These are phyloP conservation scores for Poecilia wingei DNA, from an alignment of 2,797 vertebrate genomes.

Conservation along the genomic window DNA sequence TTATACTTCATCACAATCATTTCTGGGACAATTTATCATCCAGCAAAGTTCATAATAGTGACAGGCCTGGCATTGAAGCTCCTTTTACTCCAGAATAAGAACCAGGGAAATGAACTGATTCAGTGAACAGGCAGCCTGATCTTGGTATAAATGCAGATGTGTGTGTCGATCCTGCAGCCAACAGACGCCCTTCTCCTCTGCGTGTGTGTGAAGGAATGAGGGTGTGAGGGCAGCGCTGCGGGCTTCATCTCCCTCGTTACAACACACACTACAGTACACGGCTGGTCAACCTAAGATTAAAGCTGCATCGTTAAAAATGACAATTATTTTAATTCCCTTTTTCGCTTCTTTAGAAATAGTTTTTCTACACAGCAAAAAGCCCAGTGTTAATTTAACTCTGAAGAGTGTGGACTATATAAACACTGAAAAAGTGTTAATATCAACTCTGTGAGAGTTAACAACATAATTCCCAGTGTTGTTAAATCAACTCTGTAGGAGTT, in stretches of 20 bases:
- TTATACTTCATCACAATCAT: not conserved
- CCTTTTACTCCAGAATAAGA: not conserved
- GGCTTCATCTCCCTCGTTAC: not conserved
- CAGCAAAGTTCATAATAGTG: not conserved
- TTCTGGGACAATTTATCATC: not conserved
- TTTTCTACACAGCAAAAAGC: not conserved
- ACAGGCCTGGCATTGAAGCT: not conserved
- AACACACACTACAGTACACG: not conserved
- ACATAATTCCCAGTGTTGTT: too few relatives aligned
- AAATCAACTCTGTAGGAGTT: too few relatives aligned
- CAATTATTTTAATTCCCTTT: not conserved
- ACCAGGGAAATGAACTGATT: not conserved
- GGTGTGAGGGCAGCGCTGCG: too few relatives aligned
- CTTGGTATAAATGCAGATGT: conserved; percentile 1
- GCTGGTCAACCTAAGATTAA: too few relatives aligned
- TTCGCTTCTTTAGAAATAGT: not conserved
- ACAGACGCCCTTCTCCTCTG: not conserved
- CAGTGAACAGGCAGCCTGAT: not conserved
- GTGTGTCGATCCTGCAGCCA: not conserved
- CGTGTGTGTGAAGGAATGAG: not conserved
- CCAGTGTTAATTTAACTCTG: too few relatives aligned
- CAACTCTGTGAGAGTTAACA: too few relatives aligned
- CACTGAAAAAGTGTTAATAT: too few relatives aligned
- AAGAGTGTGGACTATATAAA: too few relatives aligned
- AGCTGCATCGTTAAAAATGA: not conserved